Evolutionary conservation across 2,797 vertebrate species (phyloP), one percentile per base, ranked within the genome.

Genomic region (Fringilla coelebs): DNA sequence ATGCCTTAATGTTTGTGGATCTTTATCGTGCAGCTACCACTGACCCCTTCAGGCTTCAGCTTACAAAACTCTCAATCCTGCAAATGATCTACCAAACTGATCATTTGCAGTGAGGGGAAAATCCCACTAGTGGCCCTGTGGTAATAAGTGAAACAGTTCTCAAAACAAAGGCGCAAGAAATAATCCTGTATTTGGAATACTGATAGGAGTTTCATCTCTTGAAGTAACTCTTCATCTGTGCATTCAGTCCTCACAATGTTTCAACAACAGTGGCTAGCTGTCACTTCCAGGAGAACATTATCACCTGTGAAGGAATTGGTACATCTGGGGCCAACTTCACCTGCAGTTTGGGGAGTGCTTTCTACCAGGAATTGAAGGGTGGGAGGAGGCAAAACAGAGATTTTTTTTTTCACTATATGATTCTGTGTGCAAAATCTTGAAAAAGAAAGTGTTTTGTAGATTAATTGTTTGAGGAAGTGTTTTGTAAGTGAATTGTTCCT

Each of bases 231-330:
- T 85, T 94, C 73, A 36, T 41, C 36, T 55, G 46, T 40, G 51
- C 58, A 70, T 62, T 45, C 36, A 45, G 6, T 40, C 66, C 88
- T 83, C 75, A 83, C 43, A 66, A 34, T 45, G 21, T 89, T 95
- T 75, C 73, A 77, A 36, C 82, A 89, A 49, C 82, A 85, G 78
- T 40, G n/a, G 13, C 29, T 85, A 26, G 75, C 61, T 85, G 58
- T 78, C 36, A 40, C 76, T 85, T 84, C 63, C 62, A 61, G 62
- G 74, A 80, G 68, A 84, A 78, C 26, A 52, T 75, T 84, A 58
- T 95, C 79, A 88, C 79, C 85, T 81, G 58, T 72, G 78, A 87
- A 91, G 55, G 62, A 96, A 85, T 73, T n/a, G 49, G 58, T 63
- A 85, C 54, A 80, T 88, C 62, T 62, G 62, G 32, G 61, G 54